These are phyloP conservation scores for Saxidomus purpurata DNA, from an alignment of 1,140 invertebrate species.

Conservation along the genomic window DNA sequence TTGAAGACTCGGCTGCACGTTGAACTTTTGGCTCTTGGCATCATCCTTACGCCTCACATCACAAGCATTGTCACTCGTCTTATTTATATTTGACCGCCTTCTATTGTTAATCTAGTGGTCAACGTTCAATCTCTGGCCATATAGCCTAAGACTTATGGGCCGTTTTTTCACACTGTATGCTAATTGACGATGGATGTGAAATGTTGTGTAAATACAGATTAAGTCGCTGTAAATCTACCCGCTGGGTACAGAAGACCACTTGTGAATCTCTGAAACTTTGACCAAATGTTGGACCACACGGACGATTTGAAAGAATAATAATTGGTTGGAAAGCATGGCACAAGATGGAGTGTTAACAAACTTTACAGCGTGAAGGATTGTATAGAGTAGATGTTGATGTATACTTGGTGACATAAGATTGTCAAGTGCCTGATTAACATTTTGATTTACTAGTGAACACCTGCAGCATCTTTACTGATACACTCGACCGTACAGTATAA, in stretches of 20 bases:
- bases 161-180: constrained; percentile 34
- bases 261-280: neutral
- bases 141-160: constrained; percentile 23
- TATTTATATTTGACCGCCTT: constrained; percentile 16
- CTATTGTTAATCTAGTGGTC: neutral
- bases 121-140: neutral
- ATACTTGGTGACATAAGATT: neutral
- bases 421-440: constrained; percentile 47
- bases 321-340: neutral
- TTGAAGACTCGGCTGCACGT: neutral
- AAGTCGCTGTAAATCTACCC: constrained; percentile 18
- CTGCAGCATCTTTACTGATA: neutral
- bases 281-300: constrained; percentile 36
- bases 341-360: neutral
- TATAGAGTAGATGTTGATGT: neutral
- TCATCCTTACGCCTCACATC: neutral
- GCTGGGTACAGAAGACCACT: neutral
- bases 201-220: constrained; percentile 28
- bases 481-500: neutral
- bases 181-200: constrained; percentile 21
- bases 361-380: neutral
- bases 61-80: constrained; percentile 1
- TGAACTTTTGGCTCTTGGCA: constrained; percentile 28
- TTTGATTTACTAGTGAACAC: constrained; percentile 42
- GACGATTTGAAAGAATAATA: neutral